Evolutionary conservation across 2,113 vertebrate genomes (phyloP).

Genomic region (Otus sunia): DNA sequence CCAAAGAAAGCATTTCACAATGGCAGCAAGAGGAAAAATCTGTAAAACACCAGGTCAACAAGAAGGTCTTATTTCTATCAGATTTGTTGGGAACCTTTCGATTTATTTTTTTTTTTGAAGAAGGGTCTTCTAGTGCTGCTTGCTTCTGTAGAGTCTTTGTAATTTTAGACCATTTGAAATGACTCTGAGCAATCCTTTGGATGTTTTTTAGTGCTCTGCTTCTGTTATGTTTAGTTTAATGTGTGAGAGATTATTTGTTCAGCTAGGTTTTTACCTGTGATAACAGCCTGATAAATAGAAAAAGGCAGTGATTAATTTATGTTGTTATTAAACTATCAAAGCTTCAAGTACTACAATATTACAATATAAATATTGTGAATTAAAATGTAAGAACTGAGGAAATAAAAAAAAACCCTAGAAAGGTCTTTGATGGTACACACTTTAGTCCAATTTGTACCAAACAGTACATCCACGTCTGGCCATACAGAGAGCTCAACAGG

Average conservation of each 20-base stretch:
- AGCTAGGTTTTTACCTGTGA: constrained; percentile 9
- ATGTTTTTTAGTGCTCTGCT: neutral
- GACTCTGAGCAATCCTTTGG: neutral
- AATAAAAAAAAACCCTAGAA: neutral
- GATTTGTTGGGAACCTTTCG: neutral
- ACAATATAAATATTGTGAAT: neutral
- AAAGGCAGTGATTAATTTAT: neutral
- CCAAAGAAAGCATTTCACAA: neutral
- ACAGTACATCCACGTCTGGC: neutral
- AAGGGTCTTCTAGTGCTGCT: neutral
- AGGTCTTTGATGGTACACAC: neutral
- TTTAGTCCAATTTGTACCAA: neutral
- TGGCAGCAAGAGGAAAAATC: neutral
- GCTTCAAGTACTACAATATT: neutral
- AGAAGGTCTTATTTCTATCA: neutral
- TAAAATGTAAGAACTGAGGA: neutral
- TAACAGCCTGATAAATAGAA: neutral
- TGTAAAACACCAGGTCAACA: neutral
- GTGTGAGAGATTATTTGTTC: constrained; percentile 2
- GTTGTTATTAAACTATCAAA: neutral
- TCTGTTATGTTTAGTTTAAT: neutral
- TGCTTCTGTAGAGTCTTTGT: neutral
- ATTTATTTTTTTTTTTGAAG: neutral
- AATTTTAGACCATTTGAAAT: neutral
- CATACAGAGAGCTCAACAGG: neutral